A percentile compares a stretch with the other conserved stretches of the same genome.
Evolutionary conservation across 2,797 vertebrate species (phyloP).

Genomic region (Chloroceryle amazona): DNA sequence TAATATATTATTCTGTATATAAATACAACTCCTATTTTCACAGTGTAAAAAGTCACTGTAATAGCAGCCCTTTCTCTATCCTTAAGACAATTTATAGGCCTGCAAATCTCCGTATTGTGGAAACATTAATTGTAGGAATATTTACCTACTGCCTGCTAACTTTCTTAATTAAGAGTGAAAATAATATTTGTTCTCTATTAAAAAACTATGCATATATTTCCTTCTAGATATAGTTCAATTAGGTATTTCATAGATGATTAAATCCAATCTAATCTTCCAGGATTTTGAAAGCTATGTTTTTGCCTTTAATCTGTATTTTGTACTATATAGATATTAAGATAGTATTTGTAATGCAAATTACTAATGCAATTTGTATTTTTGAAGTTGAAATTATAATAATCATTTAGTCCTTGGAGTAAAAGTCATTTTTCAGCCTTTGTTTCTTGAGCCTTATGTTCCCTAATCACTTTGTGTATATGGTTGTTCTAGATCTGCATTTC

Average conservation of each 20-base stretch:
- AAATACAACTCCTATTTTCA: background rate
- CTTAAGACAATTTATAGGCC: background rate
- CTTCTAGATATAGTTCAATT: background rate
- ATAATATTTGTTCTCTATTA: background rate
- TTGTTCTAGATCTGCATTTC: background rate
- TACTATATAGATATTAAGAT: slow-evolving; percentile 4
- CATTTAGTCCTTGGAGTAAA: slow-evolving; percentile 26
- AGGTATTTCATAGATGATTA: slow-evolving; percentile 23
- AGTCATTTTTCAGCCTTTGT: slow-evolving; percentile 22
- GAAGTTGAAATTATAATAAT: slow-evolving; percentile 25
- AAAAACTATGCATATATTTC: background rate
- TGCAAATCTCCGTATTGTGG: background rate
- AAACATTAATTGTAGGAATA: background rate
- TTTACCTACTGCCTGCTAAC: background rate
- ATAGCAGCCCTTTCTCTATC: background rate
- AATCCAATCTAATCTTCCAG: slow-evolving; percentile 26
- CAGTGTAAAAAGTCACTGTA: background rate
- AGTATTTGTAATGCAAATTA: slow-evolving; percentile 56
- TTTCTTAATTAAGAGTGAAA: slow-evolving; percentile 28
- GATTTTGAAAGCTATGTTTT: slow-evolving; percentile 28
- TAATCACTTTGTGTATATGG: background rate
- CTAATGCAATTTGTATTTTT: background rate
- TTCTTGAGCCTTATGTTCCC: slow-evolving; percentile 42
- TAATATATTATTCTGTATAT: background rate
- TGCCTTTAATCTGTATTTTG: slow-evolving; percentile 38